Evolutionary conservation across 2,797 vertebrate species (phyloP), one percentile per base, ranked within the genome.

Genomic region (Eutrigla gurnardus): DNA sequence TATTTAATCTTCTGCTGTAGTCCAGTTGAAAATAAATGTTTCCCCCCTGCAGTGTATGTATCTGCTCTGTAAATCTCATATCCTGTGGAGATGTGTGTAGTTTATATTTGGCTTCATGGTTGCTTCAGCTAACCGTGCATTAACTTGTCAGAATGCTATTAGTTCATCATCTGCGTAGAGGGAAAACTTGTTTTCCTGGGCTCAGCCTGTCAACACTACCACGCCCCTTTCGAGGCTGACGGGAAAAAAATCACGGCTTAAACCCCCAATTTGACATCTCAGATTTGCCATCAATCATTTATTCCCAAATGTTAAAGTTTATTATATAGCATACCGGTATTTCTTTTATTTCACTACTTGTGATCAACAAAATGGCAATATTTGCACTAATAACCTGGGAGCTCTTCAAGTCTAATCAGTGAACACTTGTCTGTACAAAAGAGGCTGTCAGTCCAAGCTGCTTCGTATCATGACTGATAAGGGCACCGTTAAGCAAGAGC

Each of bases 401-500:
- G 36, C 6, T 12, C 32, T 60, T 65, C 6, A n/a, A 17, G 36
- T 65, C 18, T 58, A 13, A 68, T 54, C 42, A 42, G n/a, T 53
- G 46, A 50, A 66, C 18, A 53, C 32, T 9, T 2, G 39, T 43
- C 47, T 39, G 32, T 40, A 39, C 8, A 4, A 18, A 37, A 39
- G 47, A 36, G 11, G 53, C 37, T 15, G 8, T 35, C 9, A 32
- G 2, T 32, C 39, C 4, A 2, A 4, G 3, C 7, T n/a, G 50
- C 42, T 61, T 62, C n/a, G 43, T 58, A 5, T 42, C 25, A 5
- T 3, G 1, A 40, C 39, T 39, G 45, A 70, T 50, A 17, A 47
- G 33, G 71, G 50, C 5, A 37, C 60, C 18, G 50, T 65, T 62
- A 60, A 60, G 13, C 18, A 37, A 18, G 11, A 54, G 25, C 13